Evolutionary conservation across 2,888 invertebrate species (phyloP), one percentile per base, ranked within the genome.

Genomic region (Harmothoe impar): DNA sequence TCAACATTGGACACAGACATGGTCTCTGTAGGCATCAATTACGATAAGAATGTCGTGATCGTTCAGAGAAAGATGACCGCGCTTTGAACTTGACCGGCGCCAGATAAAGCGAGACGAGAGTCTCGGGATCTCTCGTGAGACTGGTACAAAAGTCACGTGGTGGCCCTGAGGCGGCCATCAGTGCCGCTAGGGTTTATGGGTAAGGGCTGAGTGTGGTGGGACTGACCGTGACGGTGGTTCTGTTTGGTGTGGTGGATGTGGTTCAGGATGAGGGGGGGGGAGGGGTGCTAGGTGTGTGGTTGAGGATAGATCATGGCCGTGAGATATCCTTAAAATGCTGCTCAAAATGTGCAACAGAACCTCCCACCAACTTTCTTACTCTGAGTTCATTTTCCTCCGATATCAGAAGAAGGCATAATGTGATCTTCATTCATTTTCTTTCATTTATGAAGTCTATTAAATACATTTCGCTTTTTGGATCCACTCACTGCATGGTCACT

Each of bases 161-260:
- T 81, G 43, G 43, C 81, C 81, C 81, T n/a, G 35, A n/a, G 81
- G 81, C 81, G 35, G 81, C 81, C 81, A 81, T 81, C 43, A 81
- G 81, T 81, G 81, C 81, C 81, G 81, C 81, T 81, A 81, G 81
- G 81, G 81, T 81, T 81, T 81, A 43, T 81, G 81, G 81, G 81
- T 33, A 77, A 31, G 35, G 81, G 72, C 25, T 7, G n/a, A 7
- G 72, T 25, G 15, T 29, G 0, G 29, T 29, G 72, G 29, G n/a
- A 15, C 15, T 72, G 72, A 72, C 72, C 72, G 72, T 72, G 72
- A 29, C 25, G 72, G 62, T 15, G 62, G 25, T 62, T 15, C 5
- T 20, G 62, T 20, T 62, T 62, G 62, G 62, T n/a, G 62, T 62
- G 20, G 20, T 20, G 5, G 62, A 20, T n/a, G 62, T 20, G 3